Evolutionary conservation across 2,888 invertebrate species (phyloP).

Genomic region (Pammene fasciana): DNA sequence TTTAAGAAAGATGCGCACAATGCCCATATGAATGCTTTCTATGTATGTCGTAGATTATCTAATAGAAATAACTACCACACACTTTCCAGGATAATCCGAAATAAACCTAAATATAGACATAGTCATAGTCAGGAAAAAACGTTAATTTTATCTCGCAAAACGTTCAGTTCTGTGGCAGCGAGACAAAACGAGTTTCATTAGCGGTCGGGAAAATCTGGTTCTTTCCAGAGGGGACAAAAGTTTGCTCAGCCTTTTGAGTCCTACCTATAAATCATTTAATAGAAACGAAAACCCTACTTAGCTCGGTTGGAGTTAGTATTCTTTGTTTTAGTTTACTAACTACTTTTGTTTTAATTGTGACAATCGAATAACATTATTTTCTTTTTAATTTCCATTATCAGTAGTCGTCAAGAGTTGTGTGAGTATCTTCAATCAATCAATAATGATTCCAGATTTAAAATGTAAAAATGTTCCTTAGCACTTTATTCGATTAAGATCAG

Average conservation of each 20-base stretch:
- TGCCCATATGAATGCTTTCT: too few species aligned
- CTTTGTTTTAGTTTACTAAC: conserved; percentile 56
- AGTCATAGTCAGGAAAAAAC: conserved; percentile 49
- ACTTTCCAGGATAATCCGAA: conserved; percentile 27
- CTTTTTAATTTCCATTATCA: too few species aligned
- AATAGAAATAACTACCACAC: not conserved
- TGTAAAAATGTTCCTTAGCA: not conserved
- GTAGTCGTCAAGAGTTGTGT: too few species aligned
- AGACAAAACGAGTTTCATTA: conserved; percentile 69
- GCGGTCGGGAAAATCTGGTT: conserved; percentile 66
- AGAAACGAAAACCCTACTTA: conserved; percentile 72
- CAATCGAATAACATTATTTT: not conserved
- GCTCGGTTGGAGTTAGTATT: conserved; percentile 49
- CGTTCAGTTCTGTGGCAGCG: conserved; percentile 50
- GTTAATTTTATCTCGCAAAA: conserved; percentile 57
- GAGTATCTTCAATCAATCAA: too few species aligned
- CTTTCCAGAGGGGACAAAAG: conserved; percentile 73
- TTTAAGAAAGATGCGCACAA: too few species aligned
- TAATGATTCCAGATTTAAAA: too few species aligned
- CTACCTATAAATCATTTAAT: conserved; percentile 77
- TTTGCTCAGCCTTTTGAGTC: conserved; percentile 66
- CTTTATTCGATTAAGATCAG: not conserved
- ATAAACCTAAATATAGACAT: conserved; percentile 56
- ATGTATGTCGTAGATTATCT: too few species aligned
- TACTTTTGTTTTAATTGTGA: conserved; percentile 46